These are phyloP conservation scores for Drosophila macrospina DNA, from an alignment of 2,888 invertebrate species.

Conservation along the genomic window DNA sequence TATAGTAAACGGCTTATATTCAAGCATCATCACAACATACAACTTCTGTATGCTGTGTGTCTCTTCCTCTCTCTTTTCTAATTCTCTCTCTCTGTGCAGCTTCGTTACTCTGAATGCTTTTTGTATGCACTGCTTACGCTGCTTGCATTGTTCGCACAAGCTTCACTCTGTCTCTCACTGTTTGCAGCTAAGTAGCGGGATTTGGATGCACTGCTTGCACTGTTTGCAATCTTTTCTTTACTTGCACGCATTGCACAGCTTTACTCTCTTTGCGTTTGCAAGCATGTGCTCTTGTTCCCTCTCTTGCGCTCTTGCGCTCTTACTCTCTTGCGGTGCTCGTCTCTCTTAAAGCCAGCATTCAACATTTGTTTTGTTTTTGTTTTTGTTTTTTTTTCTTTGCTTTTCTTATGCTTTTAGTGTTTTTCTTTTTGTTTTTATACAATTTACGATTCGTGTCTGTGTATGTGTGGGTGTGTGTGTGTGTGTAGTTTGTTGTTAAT, in stretches of 20 bases:
- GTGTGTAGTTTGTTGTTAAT: neutral
- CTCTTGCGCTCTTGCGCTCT: neutral
- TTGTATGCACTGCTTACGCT: neutral
- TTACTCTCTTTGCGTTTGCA: no score
- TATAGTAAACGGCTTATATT: no score
- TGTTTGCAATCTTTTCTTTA: no score
- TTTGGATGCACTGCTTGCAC: no score
- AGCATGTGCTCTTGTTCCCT: no score
- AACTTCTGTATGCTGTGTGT: no score
- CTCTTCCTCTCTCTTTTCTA: neutral
- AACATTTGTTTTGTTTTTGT: slow-evolving; percentile 14
- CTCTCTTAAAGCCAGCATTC: slow-evolving; percentile 14
- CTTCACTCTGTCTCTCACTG: neutral
- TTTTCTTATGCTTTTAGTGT: slow-evolving; percentile 9
- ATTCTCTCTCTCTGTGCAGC: neutral
- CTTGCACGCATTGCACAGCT: no score
- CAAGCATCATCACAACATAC: no score
- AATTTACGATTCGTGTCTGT: slow-evolving; percentile 6
- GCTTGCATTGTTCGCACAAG: neutral
- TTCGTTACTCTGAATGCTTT: neutral
- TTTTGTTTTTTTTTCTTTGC: no score
- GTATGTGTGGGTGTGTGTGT: no score
- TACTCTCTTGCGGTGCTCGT: neutral
- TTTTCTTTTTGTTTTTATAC: slow-evolving; percentile 15
- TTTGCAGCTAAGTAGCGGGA: no score